phyloP scores from a whole-genome alignment of 2,888 invertebrate genomes.

The Ditylenchus weischeri region DNA sequence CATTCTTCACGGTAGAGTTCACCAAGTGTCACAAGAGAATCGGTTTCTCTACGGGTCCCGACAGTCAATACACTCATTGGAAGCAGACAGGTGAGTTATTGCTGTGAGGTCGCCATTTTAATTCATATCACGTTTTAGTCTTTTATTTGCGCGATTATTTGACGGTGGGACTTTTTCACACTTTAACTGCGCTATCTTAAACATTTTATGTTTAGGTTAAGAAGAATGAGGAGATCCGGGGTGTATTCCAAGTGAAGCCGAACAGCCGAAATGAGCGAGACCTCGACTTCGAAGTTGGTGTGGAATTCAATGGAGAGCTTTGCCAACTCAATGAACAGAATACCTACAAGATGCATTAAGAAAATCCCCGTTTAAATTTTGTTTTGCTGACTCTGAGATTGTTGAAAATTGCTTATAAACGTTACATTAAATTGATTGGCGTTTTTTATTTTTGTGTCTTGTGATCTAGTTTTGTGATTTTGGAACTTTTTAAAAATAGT shows the following conservation, averaged over 20 bases:
- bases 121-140: constrained; percentile 63
- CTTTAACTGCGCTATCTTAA: not conserved
- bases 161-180: constrained; percentile 68
- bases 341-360: constrained; percentile 63
- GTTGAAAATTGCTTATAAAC: too few species aligned
- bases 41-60: constrained; percentile 93
- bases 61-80: constrained; percentile 98
- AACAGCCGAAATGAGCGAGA: constrained; percentile 93
- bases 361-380: too few species aligned
- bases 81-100: constrained; percentile 72
- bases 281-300: constrained; percentile 80
- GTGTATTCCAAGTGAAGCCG: constrained; percentile 77
- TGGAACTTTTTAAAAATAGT: too few species aligned
- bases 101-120: too few species aligned
- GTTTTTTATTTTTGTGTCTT: too few species aligned
- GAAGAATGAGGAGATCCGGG: constrained; percentile 77
- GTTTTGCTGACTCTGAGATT: too few species aligned
- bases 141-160: constrained; percentile 90
- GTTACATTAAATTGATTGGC: too few species aligned
- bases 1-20: constrained; percentile 98
- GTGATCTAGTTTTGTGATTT: too few species aligned
- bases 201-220: constrained; percentile 63
- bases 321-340: constrained; percentile 60
- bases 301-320: constrained; percentile 40
- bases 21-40: constrained; percentile 97